Evolutionary conservation across 2,888 invertebrate genomes (phyloP).

Genomic region (Tetrapedia diversipes): DNA sequence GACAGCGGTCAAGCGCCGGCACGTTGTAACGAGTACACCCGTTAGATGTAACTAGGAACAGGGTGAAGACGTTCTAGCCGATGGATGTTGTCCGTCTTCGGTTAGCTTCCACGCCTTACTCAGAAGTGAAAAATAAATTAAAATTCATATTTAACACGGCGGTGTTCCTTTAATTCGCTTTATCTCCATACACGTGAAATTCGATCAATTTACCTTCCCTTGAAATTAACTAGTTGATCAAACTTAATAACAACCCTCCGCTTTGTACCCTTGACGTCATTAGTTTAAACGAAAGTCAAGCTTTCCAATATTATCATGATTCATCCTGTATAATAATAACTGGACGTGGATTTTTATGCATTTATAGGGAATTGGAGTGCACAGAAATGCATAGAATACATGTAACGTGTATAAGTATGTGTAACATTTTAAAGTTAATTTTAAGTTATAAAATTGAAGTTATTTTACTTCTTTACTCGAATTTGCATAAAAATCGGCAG

Average conservation of each 20-base stretch:
- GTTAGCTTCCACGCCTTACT: conserved; percentile 68
- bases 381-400: too few species aligned
- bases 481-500: too few species aligned
- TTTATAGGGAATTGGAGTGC: too few species aligned
- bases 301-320: neutral
- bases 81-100: conserved; percentile 66
- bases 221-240: neutral
- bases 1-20: conserved; percentile 48
- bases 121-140: conserved; percentile 59
- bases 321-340: too few species aligned
- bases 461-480: too few species aligned
- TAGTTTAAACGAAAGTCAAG: neutral
- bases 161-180: conserved; percentile 29
- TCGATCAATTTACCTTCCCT: neutral
- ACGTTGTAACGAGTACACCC: conserved; percentile 54
- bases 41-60: conserved; percentile 59
- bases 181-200: neutral
- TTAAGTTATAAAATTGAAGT: too few species aligned
- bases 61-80: conserved; percentile 59
- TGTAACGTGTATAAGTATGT: too few species aligned
- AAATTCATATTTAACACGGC: conserved; percentile 55
- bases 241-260: neutral
- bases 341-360: too few species aligned
- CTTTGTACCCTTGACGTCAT: neutral
- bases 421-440: too few species aligned